Evolutionary conservation across 2,113 vertebrate species (phyloP).

Genomic region (Chiloscyllium plagiosum): DNA sequence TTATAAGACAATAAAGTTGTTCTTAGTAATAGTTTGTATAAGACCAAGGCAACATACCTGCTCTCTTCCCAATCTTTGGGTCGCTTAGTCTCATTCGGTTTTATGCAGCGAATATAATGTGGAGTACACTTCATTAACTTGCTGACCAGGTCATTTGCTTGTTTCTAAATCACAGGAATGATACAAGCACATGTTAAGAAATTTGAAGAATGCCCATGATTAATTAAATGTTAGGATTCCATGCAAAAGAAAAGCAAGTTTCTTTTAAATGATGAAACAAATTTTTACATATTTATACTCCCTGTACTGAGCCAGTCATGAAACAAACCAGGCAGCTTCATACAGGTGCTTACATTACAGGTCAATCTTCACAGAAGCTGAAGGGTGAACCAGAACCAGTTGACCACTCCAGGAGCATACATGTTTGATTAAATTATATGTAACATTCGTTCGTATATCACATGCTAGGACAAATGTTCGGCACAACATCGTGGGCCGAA

Average conservation of each 20-base stretch:
- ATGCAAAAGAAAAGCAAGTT: neutral
- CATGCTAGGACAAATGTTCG: too few species aligned
- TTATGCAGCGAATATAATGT: slow-evolving; percentile 96
- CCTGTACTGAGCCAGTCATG: neutral
- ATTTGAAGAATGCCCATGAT: neutral
- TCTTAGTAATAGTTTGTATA: neutral
- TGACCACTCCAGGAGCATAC: neutral
- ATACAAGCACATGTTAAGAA: neutral
- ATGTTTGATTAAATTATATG: neutral
- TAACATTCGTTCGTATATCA: neutral
- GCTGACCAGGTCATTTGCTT: slow-evolving; percentile 89
- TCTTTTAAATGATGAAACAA: too few species aligned
- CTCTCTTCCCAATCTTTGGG: slow-evolving; percentile 93
- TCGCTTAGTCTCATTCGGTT: slow-evolving; percentile 92
- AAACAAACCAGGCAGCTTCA: neutral
- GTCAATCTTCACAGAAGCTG: neutral
- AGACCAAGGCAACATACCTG: slow-evolving; percentile 59
- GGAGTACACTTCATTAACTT: slow-evolving; percentile 92
- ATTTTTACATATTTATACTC: neutral
- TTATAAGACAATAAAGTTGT: too few species aligned
- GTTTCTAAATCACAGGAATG: slow-evolving; percentile 64
- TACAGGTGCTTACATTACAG: neutral
- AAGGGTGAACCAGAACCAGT: neutral
- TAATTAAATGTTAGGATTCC: neutral
- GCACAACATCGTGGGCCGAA: too few species aligned